Evolutionary conservation across 1,140 invertebrate species (phyloP).

Genomic region (Reticulitermes speratus): DNA sequence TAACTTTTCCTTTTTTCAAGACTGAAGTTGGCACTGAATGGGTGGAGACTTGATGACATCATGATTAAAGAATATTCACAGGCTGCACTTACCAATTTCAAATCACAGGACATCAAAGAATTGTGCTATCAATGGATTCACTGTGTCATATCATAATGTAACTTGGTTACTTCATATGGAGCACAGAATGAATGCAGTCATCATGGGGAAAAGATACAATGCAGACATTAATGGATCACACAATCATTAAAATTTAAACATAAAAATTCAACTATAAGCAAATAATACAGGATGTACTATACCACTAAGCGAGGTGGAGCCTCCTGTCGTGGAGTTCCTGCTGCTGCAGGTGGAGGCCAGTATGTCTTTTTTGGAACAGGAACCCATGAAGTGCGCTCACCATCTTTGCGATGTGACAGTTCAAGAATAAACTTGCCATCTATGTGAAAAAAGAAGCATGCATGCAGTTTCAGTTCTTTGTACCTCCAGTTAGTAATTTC

Average conservation of each 20-base stretch:
- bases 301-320: slow-evolving; percentile 64
- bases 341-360: slow-evolving; percentile 71
- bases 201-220: no score
- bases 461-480: neutral
- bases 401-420: slow-evolving; percentile 75
- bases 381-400: slow-evolving; percentile 79
- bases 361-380: slow-evolving; percentile 83
- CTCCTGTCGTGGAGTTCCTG: slow-evolving; percentile 62
- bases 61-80: no score
- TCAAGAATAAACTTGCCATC: slow-evolving; percentile 87
- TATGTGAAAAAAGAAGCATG: slow-evolving; percentile 37
- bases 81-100: no score
- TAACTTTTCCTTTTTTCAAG: no score
- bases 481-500: neutral
- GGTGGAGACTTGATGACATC: no score
- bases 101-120: no score
- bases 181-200: no score
- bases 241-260: neutral
- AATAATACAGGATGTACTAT: slow-evolving; percentile 38
- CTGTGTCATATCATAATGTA: no score
- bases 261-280: slow-evolving; percentile 2
- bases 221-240: no score
- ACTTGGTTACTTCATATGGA: no score
- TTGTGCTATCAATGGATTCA: no score
- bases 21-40: no score